Evolutionary conservation across 2,797 vertebrate species (phyloP).

Genomic region (Smutsia temminckii): DNA sequence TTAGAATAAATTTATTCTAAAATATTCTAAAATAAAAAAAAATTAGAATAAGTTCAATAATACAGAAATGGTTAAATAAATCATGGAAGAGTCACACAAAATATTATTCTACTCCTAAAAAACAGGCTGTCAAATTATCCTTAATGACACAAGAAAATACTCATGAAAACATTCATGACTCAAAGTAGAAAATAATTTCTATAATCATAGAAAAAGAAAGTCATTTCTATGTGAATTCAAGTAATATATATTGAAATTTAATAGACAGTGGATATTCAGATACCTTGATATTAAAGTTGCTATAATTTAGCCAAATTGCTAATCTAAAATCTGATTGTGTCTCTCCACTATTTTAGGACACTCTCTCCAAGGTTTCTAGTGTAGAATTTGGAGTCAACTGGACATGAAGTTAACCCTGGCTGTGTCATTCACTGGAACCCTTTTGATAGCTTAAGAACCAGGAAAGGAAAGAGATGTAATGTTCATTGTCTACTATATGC

Average conservation of each 20-base stretch:
- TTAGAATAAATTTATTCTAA: too few relatives aligned
- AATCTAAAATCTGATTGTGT: not conserved
- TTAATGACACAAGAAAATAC: not conserved
- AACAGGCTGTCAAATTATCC: not conserved
- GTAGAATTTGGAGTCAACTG: not conserved
- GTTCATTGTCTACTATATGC: too few relatives aligned
- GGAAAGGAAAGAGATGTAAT: too few relatives aligned
- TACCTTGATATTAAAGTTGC: not conserved
- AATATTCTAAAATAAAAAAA: too few relatives aligned
- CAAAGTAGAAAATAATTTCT: not conserved
- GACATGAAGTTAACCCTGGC: not conserved
- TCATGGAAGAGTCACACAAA: not conserved
- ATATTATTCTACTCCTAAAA: not conserved
- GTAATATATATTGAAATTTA: not conserved
- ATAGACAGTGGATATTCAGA: not conserved
- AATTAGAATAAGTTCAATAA: not conserved
- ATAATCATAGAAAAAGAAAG: not conserved
- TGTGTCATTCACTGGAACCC: not conserved
- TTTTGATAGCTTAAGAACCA: too few relatives aligned
- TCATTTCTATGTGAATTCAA: not conserved
- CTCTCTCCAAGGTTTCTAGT: not conserved
- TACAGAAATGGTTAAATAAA: constrained; percentile 11
- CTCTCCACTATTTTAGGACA: not conserved
- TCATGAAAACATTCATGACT: not conserved
- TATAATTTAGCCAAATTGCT: not conserved